Evolutionary conservation across 1,140 invertebrate genomes (phyloP).

Genomic region (Magallana angulata): DNA sequence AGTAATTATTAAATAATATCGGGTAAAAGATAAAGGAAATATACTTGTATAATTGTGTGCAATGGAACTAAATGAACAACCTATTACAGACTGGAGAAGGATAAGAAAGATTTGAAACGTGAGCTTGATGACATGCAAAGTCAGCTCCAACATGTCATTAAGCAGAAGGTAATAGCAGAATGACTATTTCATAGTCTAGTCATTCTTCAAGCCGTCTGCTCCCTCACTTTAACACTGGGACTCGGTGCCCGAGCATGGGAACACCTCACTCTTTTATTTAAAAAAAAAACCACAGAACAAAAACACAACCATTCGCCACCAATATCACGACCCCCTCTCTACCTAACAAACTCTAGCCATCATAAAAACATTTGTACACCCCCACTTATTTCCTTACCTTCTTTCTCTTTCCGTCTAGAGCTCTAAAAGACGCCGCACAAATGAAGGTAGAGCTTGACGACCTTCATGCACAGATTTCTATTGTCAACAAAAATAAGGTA

Average conservation of each 20-base stretch:
- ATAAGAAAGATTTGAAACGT: conserved; percentile 93
- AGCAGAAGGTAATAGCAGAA: conserved; percentile 90
- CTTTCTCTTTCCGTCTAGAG: conserved; percentile 81
- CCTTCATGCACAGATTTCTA: conserved; percentile 88
- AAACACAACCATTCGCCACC: neutral
- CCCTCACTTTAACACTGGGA: neutral
- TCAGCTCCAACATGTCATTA: conserved; percentile 88
- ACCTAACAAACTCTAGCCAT: neutral
- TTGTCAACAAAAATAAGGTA: conserved; percentile 96
- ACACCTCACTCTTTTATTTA: neutral
- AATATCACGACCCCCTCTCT: neutral
- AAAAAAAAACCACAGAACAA: neutral
- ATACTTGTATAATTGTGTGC: too few relatives aligned
- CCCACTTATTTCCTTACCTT: conserved; percentile 37
- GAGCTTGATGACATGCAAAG: conserved; percentile 95
- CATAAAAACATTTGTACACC: neutral
- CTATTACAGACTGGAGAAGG: conserved; percentile 89
- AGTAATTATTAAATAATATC: too few relatives aligned
- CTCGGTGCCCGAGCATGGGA: neutral
- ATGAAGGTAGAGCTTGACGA: conserved; percentile 96
- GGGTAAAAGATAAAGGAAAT: too few relatives aligned
- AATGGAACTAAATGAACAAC: neutral
- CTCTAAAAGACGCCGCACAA: conserved; percentile 97
- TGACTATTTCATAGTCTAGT: neutral
- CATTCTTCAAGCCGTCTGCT: neutral